phyloP scores from a whole-genome alignment of 2,888 invertebrate species.

The Argynnis bischoffii region DNA sequence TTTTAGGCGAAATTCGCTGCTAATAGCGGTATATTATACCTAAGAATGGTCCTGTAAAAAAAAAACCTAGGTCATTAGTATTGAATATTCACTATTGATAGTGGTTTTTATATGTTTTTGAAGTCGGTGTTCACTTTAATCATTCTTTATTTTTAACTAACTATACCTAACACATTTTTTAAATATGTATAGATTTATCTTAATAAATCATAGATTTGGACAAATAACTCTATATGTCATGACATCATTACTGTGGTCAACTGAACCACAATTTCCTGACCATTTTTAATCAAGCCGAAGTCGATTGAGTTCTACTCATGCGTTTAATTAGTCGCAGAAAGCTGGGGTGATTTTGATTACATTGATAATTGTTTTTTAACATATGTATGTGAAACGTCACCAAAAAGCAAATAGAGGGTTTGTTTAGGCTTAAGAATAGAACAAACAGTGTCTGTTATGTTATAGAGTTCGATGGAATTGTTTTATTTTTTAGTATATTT shows the following conservation, averaged over 20 bases:
- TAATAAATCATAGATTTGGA: not conserved
- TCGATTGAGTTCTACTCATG: slow-evolving; percentile 66
- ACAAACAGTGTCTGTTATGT: not conserved
- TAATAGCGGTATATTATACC: no score
- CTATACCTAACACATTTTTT: not conserved
- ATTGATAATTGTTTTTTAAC: slow-evolving; percentile 67
- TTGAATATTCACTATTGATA: no score
- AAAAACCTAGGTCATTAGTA: no score
- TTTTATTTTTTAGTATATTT: no score
- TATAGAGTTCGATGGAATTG: no score
- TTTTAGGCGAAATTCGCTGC: no score
- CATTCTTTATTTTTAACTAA: no score
- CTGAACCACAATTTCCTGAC: slow-evolving; percentile 59
- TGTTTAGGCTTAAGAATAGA: not conserved
- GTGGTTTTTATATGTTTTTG: no score
- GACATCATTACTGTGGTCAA: slow-evolving; percentile 62
- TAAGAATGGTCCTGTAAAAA: no score
- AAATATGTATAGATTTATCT: not conserved
- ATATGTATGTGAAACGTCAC: slow-evolving; percentile 39
- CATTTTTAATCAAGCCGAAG: slow-evolving; percentile 75
- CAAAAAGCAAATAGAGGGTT: slow-evolving; percentile 36
- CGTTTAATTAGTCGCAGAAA: slow-evolving; percentile 74
- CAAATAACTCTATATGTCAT: slow-evolving; percentile 28
- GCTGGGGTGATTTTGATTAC: slow-evolving; percentile 64
- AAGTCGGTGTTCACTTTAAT: no score